These are phyloP conservation scores for rat (Rattus norvegicus) DNA, from an alignment of 2,113 vertebrate species.

Conservation along the genomic window DNA sequence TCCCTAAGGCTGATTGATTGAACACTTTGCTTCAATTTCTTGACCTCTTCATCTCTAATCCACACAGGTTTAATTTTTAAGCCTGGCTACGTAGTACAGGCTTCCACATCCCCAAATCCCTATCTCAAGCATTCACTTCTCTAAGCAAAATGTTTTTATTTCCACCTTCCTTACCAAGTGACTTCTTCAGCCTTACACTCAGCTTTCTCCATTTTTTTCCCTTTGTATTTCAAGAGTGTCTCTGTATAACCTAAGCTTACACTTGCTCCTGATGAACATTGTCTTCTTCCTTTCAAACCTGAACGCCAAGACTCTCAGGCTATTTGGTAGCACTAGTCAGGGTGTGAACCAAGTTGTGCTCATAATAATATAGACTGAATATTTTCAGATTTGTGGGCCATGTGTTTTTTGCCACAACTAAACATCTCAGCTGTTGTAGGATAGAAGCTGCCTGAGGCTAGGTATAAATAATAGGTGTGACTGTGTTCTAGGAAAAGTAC, in stretches of 20 bases:
- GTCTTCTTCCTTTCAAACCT: not conserved
- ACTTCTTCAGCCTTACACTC: not conserved
- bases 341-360: not conserved
- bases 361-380: not conserved
- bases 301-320: not conserved
- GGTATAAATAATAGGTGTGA: not conserved
- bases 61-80: conserved; percentile 1
- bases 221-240: not conserved
- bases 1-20: not conserved
- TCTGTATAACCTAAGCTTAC: not conserved
- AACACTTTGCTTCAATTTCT: not conserved
- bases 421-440: not conserved
- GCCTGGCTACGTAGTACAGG: not conserved
- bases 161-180: not conserved
- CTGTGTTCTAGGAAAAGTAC: not conserved
- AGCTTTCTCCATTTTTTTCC: not conserved
- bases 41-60: conserved; percentile 32
- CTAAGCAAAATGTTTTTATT: not conserved
- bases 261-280: not conserved
- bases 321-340: not conserved
- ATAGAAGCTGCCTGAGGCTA: not conserved
- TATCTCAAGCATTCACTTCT: not conserved
- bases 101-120: not conserved
- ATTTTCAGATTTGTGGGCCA: not conserved
- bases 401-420: not conserved